Conservation (phyloP, 1,140 invertebrate species). For the Heliconius eleuchia region DNA sequence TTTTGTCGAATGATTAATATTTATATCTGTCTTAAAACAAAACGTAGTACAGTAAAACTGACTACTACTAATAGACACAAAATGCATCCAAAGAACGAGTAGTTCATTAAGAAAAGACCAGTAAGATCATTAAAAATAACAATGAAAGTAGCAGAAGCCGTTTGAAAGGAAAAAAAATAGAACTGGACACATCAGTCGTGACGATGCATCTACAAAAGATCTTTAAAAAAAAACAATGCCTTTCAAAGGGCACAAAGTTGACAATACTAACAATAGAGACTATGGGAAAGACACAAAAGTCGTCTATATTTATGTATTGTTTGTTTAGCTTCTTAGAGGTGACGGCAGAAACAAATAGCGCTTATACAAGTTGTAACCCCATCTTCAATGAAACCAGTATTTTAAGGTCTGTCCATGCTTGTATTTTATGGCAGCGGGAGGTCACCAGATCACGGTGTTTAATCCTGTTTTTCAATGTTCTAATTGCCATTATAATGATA, state of each 20-base stretch:
- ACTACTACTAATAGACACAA: neutral
- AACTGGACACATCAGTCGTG: constrained; percentile 50
- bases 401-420: constrained; percentile 31
- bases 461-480: constrained; percentile 59
- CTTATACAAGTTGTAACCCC: constrained; percentile 56
- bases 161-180: constrained; percentile 40
- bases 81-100: constrained; percentile 18
- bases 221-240: constrained; percentile 58
- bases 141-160: constrained; percentile 39
- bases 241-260: constrained; percentile 66
- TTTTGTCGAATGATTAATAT: neutral
- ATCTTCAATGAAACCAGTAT: constrained; percentile 49
- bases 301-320: constrained; percentile 73
- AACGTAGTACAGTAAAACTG: neutral
- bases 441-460: constrained; percentile 42
- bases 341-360: constrained; percentile 75
- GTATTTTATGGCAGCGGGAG: constrained; percentile 25
- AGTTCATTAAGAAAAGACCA: constrained; percentile 40
- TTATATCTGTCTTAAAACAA: neutral
- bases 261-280: constrained; percentile 70
- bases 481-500: constrained; percentile 80
- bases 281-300: constrained; percentile 74
- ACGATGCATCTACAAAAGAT: constrained; percentile 42
- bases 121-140: constrained; percentile 37
- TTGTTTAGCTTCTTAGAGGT: constrained; percentile 73